A percentile compares a stretch with the other conserved stretches of the same genome.
phyloP scores from a whole-genome alignment of 2,888 invertebrate species.

The Orthonevra nobilis region DNA sequence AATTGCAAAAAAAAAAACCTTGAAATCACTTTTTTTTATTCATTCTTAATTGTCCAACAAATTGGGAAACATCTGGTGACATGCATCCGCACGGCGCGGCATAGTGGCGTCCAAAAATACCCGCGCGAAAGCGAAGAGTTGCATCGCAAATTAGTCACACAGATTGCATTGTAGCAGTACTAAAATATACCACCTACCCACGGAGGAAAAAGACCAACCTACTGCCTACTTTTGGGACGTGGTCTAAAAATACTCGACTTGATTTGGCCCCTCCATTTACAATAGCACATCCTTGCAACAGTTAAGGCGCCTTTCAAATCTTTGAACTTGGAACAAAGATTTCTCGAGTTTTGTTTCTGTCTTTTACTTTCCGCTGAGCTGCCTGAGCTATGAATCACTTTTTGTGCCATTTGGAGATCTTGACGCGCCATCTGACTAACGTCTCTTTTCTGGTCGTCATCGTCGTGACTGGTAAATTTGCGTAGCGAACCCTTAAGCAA shows the following conservation, averaged over 20 bases:
- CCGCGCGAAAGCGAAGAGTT: slow-evolving; percentile 56
- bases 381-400: slow-evolving; percentile 41
- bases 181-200: slow-evolving; percentile 43
- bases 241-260: slow-evolving; percentile 40
- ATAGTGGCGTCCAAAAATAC: slow-evolving; percentile 42
- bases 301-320: background rate
- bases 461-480: slow-evolving; percentile 65
- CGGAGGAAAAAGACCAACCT: background rate
- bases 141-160: slow-evolving; percentile 60
- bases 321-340: slow-evolving; percentile 56
- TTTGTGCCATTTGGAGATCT: slow-evolving; percentile 51
- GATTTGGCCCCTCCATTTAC: slow-evolving; percentile 5
- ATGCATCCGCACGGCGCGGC: slow-evolving; percentile 7
- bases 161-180: slow-evolving; percentile 50
- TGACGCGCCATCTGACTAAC: slow-evolving; percentile 54
- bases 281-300: slow-evolving; percentile 22
- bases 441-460: slow-evolving; percentile 29
- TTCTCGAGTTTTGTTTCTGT: no score
- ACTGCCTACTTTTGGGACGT: slow-evolving; percentile 28
- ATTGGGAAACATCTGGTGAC: slow-evolving; percentile 59
- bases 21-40: no score
- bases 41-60: slow-evolving; percentile 58
- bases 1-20: slow-evolving; percentile 27
- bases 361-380: slow-evolving; percentile 16
- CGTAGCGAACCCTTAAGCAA: slow-evolving; percentile 65